Evolutionary conservation across 2,113 vertebrate species (phyloP).

Genomic region (Galemys pyrenaicus): DNA sequence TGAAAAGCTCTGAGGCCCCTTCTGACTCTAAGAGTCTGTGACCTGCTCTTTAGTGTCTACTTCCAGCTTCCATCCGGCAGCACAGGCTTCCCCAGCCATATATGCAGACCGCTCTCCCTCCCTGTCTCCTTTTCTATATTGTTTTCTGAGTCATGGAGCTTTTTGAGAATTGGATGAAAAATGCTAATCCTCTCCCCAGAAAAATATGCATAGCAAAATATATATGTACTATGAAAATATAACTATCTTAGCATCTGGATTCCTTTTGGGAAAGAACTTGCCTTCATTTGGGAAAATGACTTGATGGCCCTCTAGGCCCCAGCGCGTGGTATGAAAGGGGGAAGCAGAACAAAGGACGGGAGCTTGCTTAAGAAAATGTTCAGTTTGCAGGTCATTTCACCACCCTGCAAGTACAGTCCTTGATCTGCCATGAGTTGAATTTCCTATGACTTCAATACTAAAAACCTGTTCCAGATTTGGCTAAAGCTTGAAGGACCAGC

Average conservation of each 20-base stretch:
- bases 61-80: neutral
- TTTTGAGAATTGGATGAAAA: neutral
- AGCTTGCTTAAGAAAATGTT: neutral
- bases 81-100: rapidly evolving
- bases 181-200: neutral
- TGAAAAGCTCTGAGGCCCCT: neutral
- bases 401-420: too few relatives aligned
- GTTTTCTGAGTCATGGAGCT: neutral
- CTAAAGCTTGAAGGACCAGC: neutral
- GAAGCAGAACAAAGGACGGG: neutral
- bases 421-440: neutral
- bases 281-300: neutral
- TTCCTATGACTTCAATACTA: neutral
- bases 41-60: neutral
- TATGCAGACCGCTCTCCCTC: rapidly evolving
- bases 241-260: neutral
- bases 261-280: neutral
- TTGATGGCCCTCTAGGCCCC: neutral
- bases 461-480: neutral
- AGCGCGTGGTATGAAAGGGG: neutral
- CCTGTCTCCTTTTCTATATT: neutral
- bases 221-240: neutral
- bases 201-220: slow-evolving; percentile 19
- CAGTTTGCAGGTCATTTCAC: neutral
- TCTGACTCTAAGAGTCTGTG: neutral